Evolutionary conservation across 2,797 vertebrate genomes (phyloP).

Genomic region (Rhincodon typus): DNA sequence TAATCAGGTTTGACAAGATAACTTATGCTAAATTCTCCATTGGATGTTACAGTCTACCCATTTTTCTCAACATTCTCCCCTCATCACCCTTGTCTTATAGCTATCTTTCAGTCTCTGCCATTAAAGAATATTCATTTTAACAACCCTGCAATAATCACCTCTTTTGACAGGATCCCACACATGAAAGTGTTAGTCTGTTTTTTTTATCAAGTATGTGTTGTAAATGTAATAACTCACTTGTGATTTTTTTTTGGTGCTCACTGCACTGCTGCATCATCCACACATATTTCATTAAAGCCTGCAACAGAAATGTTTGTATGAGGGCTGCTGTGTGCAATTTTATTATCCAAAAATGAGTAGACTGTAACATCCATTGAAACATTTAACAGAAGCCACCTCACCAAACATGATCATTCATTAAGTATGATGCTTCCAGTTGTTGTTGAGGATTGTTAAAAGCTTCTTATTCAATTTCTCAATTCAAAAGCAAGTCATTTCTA

Average conservation of each 20-base stretch:
- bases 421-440: not conserved
- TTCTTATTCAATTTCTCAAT: not conserved
- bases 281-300: not conserved
- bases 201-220: not conserved
- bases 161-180: constrained; percentile 13
- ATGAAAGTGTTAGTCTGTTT: not conserved
- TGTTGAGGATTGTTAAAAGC: not conserved
- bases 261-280: not conserved
- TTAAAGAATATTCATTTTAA: constrained; percentile 5
- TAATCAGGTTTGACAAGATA: no score
- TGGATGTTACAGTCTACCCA: no score
- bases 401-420: not conserved
- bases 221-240: not conserved
- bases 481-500: not conserved
- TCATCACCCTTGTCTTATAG: not conserved
- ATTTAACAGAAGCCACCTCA: not conserved
- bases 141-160: not conserved
- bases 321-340: not conserved
- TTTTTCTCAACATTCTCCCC: not conserved
- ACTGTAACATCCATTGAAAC: not conserved
- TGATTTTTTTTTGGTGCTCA: not conserved
- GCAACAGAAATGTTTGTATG: not conserved
- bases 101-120: not conserved
- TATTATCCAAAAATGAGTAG: not conserved
- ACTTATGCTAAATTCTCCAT: no score